A percentile compares a stretch with the other conserved stretches of the same genome.
phyloP scores from a whole-genome alignment of 2,797 vertebrate genomes.

The Trichosurus vulpecula region DNA sequence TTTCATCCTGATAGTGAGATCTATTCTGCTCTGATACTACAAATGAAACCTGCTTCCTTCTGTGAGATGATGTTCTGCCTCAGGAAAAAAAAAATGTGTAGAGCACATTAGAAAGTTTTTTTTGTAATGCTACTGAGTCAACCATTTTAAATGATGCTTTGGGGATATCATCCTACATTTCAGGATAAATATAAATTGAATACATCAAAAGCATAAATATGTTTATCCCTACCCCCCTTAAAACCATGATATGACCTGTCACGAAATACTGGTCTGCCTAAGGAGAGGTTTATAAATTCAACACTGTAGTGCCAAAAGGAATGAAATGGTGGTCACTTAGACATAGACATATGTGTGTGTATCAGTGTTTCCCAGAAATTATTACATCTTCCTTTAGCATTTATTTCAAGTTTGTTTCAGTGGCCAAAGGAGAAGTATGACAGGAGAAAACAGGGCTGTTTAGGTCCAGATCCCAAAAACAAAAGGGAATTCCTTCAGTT shows the following conservation, averaged over 20 bases:
- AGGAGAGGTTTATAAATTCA: not conserved
- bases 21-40: not conserved
- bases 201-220: not conserved
- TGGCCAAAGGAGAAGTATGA: not conserved
- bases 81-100: not conserved
- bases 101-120: constrained; percentile 40
- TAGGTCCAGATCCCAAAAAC: not conserved
- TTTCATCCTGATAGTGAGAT: not conserved
- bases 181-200: not conserved
- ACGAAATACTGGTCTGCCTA: constrained; percentile 31
- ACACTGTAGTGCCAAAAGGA: not conserved
- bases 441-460: constrained; percentile 42
- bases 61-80: not conserved
- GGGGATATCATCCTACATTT: not conserved
- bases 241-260: not conserved
- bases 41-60: constrained; percentile 47
- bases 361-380: not conserved
- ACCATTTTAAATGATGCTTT: not conserved
- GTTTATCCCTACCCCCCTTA: not conserved
- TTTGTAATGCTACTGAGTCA: not conserved
- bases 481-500: constrained; percentile 12
- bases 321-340: not conserved
- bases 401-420: constrained; percentile 48
- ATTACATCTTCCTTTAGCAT: constrained; percentile 14
- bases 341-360: not conserved